Base-by-base conservation (phyloP, 2,888 invertebrate species). In the Thumatha senex region DNA sequence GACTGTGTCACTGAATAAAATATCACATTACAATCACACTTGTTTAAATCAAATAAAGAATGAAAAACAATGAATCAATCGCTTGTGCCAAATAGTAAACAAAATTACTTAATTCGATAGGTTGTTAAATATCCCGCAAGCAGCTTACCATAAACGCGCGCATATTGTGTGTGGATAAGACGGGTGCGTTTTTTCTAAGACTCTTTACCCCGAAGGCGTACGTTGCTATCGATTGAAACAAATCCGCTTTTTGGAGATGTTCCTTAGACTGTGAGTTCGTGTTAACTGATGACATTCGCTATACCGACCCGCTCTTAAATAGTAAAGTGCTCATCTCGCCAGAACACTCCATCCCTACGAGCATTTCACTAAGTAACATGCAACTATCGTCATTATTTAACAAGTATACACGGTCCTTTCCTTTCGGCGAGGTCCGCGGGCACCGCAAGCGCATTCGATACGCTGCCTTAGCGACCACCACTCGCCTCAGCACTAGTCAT, bases 271-370 rank as follows among this genome's bases (percentile, higher is more conserved):
- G 84, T 73, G 84, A 78, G 84, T 82, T 83, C 58, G 80, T 82
- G 86, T 82, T 88, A 83, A 91, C 90, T 91, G 90, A 91, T 91
- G 90, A 87, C 85, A 89, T 89, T 90, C 86, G 81, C 85, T 76
- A 80, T 75, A 78, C 79, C 80, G 82, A 75, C 83, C 83, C 85
- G 90, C 90, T 86, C 89, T 91, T 91, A 91, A 90, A 91, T 91
- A 91, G 79, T 68, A 80, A 86, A 80, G 78, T 86, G 86, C 88
- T 90, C 89, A 90, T 91, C 90, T 89, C 86, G 86, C 78, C 84
- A 77, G 86, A 86, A 80, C 81, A 84, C 89, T 86, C 87, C 88
- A 89, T 87, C 89, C 89, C 89, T 89, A 85, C 89, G 86, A 78
- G 70, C 89, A 89, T 90, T 90, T 89, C 89, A 89, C 90, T 87